Evolutionary conservation across 2,888 invertebrate genomes (phyloP).

Genomic region (Ichneumoninae sp.): DNA sequence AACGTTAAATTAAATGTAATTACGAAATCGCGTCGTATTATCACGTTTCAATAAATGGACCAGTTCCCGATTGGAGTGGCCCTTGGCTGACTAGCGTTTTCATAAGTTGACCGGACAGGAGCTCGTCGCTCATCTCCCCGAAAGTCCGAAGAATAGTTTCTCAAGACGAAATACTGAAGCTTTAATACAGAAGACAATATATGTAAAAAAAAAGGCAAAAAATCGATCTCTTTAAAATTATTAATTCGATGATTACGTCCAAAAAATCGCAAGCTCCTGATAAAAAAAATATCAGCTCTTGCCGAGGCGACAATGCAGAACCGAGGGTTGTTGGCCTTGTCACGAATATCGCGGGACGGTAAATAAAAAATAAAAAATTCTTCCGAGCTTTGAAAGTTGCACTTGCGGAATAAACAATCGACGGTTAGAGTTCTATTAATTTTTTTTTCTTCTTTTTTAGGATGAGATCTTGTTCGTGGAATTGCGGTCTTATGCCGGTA

Average conservation of each 20-base stretch:
- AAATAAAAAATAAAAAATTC: slow-evolving; percentile 20
- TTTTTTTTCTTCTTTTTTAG: slow-evolving; percentile 8
- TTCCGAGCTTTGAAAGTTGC: slow-evolving; percentile 16
- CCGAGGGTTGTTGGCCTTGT: background rate
- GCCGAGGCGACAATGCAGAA: background rate
- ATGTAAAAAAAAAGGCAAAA: background rate
- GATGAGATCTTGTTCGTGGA: slow-evolving; percentile 10
- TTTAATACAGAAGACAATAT: slow-evolving; percentile 45
- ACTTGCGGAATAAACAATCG: slow-evolving; percentile 29
- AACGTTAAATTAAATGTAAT: background rate
- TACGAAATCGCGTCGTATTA: slow-evolving; percentile 4
- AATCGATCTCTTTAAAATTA: background rate
- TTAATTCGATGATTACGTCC: slow-evolving; percentile 8
- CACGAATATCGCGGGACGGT: slow-evolving; percentile 6
- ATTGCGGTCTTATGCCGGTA: slow-evolving; percentile 31
- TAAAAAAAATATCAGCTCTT: background rate
- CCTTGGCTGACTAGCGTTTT: slow-evolving; percentile 32
- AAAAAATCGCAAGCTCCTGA: background rate
- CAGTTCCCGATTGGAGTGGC: background rate
- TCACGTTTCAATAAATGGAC: slow-evolving; percentile 8
- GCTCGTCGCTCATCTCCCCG: background rate
- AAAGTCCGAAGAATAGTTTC: slow-evolving; percentile 10
- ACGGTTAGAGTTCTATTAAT: background rate
- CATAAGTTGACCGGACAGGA: background rate
- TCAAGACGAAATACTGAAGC: slow-evolving; percentile 56